Base-by-base conservation (phyloP, 2,113 vertebrate genomes). In the Natator depressus region DNA sequence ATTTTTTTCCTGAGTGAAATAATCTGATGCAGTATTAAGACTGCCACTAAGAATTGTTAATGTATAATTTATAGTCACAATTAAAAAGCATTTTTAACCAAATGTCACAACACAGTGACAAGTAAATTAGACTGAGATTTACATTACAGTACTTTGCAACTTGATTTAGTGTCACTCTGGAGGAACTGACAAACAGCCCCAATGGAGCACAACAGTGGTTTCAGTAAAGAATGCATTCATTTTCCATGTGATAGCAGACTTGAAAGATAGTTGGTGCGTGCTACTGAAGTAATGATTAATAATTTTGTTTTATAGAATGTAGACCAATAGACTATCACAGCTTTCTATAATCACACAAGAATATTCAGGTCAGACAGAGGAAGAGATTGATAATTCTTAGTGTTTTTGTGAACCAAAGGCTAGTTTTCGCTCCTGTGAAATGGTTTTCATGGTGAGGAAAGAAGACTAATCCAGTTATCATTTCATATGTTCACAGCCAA, bases 81-180 rank as follows among this genome's bases (percentile, higher is more conserved):
- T 98, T 98, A 98, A 98, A 98, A 98, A 98, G 92, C 98, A 98
- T 98, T 98, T 98, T 98, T 98, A 98, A 98, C 97, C 94, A 98
- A 98, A 97, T 98, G 98, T 98, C 98, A 98, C 97, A 98, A 98
- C 98, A 98, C 89, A 97, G 93, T 98, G 98, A 98, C 98, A 98
- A 98, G 97, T 98, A 98, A 98, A 98, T 98, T 98, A 98, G 98
- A 90, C 97, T 97, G 95, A 98, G 98, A 98, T 98, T 98, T 98
- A 98, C 97, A 97, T 98, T 97, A 94, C 91, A 97, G 91, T 95
- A 97, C 95, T 91, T 96, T 98, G 93, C 95, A 91, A 89, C 97
- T 98, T 98, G 97, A 98, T 98, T 98, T 98, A 98, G 89, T 98
- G 96, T 98, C 97, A 97, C 96, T 97, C 93, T 53, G 94, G 93